These are phyloP conservation scores for Aphidius colemani DNA, from an alignment of 2,888 invertebrate genomes.

Conservation along the genomic window DNA sequence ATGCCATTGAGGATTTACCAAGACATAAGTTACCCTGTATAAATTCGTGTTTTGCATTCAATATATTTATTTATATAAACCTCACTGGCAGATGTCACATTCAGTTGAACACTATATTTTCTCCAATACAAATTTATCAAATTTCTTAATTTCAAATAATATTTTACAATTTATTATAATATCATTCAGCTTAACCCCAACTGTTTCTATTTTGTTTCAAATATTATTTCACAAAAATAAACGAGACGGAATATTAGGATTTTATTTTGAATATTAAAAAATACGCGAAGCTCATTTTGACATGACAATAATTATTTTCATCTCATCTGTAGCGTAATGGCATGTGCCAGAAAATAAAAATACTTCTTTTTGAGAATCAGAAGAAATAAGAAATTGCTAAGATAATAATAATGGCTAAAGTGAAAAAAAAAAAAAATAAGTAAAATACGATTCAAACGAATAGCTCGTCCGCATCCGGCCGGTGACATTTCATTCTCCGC, in stretches of 20 bases:
- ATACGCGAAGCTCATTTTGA: slow-evolving; percentile 27
- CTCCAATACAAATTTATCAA: background rate
- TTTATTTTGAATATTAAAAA: background rate
- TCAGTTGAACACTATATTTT: background rate
- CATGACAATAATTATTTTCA: slow-evolving; percentile 36
- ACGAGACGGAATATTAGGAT: no score
- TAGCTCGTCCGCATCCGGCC: slow-evolving; percentile 48
- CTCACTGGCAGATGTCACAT: no score
- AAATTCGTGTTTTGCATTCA: no score
- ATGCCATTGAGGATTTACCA: slow-evolving; percentile 30
- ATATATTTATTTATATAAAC: no score
- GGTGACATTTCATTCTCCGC: slow-evolving; percentile 57
- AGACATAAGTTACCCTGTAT: no score
- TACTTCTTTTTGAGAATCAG: slow-evolving; percentile 11
- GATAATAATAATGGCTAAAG: slow-evolving; percentile 21
- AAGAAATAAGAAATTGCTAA: slow-evolving; percentile 15
- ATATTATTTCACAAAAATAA: no score
- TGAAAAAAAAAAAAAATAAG: slow-evolving; percentile 27
- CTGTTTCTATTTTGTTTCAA: background rate
- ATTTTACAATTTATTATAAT: background rate
- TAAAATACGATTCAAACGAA: slow-evolving; percentile 46
- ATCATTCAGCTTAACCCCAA: no score
- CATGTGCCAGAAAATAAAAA: slow-evolving; percentile 25
- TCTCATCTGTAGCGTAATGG: slow-evolving; percentile 28
- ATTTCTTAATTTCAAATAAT: no score